Evolutionary conservation across 2,113 vertebrate species (phyloP).

Genomic region (Leptosomus discolor): DNA sequence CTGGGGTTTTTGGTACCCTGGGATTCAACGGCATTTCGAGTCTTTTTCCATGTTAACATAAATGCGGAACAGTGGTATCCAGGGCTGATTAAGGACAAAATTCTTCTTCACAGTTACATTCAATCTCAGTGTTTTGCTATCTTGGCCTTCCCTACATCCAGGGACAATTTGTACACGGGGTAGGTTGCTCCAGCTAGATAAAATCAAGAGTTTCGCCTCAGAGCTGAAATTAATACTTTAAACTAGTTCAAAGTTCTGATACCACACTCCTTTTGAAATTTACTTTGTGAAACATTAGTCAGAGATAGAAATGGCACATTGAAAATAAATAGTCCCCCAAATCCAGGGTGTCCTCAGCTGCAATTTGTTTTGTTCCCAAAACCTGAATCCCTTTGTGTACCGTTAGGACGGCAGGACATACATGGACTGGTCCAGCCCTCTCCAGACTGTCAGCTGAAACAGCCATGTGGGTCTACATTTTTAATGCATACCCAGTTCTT

Average conservation of each 20-base stretch:
- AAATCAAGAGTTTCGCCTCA: not conserved
- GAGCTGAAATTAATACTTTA: not conserved
- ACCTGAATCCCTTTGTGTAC: not conserved
- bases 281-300: not conserved
- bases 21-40: not conserved
- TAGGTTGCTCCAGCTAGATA: not conserved
- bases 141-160: not conserved
- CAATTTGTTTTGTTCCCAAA: not conserved
- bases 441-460: not conserved
- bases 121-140: not conserved
- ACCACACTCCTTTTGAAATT: not conserved
- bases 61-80: not conserved
- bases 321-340: not conserved
- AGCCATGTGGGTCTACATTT: not conserved
- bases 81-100: not conserved
- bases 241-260: not conserved
- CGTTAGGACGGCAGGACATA: not conserved
- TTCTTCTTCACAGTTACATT: not conserved
- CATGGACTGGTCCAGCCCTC: not conserved
- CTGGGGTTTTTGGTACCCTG: fast-evolving
- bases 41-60: not conserved
- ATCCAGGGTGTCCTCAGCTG: not conserved
- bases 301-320: not conserved
- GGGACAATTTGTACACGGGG: not conserved
- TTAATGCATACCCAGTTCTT: not conserved